These are phyloP conservation scores for Orthonychiurus folsomi DNA, from an alignment of 2,888 invertebrate genomes.

Conservation along the genomic window DNA sequence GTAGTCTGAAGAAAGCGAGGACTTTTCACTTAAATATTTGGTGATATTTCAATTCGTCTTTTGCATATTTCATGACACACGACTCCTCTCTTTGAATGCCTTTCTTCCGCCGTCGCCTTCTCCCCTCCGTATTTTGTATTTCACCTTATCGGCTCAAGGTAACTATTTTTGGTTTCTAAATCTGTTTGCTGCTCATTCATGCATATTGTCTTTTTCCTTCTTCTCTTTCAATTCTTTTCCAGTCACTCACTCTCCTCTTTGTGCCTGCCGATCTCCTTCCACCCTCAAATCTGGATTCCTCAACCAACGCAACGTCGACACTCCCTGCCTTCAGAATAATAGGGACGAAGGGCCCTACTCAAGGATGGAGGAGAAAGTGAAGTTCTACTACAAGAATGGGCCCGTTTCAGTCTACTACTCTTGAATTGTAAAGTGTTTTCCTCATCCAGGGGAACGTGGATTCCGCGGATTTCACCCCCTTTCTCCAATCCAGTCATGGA, in stretches of 20 bases:
- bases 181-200: constrained; percentile 5
- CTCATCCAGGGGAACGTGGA: not conserved
- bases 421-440: constrained; percentile 1
- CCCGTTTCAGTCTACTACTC: not conserved
- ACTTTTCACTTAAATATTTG: not conserved
- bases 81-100: not conserved
- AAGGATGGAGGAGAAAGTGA: not conserved
- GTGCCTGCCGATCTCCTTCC: not conserved
- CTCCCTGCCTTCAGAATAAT: not conserved
- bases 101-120: not conserved
- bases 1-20: not conserved
- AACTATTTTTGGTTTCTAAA: not conserved
- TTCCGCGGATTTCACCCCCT: not conserved
- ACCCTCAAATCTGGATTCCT: too few species aligned
- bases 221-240: not conserved
- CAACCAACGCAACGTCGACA: too few species aligned
- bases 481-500: constrained; percentile 2
- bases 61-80: not conserved
- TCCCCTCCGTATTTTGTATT: not conserved
- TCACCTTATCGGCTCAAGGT: not conserved
- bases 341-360: not conserved
- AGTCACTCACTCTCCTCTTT: not conserved
- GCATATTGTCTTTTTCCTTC: not conserved
- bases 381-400: not conserved
- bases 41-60: not conserved